Base-by-base conservation (phyloP, 2,113 vertebrate species). In the Anser cygnoides region DNA sequence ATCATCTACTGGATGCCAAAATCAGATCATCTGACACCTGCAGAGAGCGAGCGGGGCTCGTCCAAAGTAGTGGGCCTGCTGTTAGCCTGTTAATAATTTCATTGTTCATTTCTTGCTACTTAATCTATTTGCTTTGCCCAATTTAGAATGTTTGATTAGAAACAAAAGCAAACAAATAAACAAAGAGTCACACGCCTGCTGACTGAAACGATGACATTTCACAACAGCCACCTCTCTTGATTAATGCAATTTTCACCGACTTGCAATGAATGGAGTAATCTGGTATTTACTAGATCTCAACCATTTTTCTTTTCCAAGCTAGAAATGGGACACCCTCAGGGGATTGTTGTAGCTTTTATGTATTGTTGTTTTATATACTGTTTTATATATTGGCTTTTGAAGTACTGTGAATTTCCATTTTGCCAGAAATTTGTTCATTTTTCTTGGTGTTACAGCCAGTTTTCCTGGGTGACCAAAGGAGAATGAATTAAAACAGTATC, bases 1-100 rank as follows among this genome's bases (percentile, higher is more conserved):
- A 71, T 90, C 67, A 73, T 86, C 87, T 94, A 44, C 84, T 87
- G 84, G 82, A 66, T 96, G 89, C 80, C 92, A 80, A 91, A 93
- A 95, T 92, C 93, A 94, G 94, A 92, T 91, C 84, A 66, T 96
- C 94, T 93, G 93, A 82, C 95, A 87, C 97, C 96, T 94, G 93
- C 94, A 94, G 96, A 95, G 96, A 11, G 68, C 0, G 6, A 78
- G 57, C 93, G 49, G 65, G 63, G 65, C 88, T 97, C 49, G 9
- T 89, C 83, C 83, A 80, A 72, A 96, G 94, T 28, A 89, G 83
- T 10, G 46, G 90, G 61, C 96, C 89, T 94, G 85, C 94, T 84
- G 89, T 94, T 92, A 91, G 44, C 63, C 71, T 55, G 58, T 79
- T 97, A 93, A 92, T 92, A 89, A 92, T 84, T 37, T 39, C 61